Base-by-base conservation (phyloP, 2,888 invertebrate genomes). In the Litoditis marina region DNA sequence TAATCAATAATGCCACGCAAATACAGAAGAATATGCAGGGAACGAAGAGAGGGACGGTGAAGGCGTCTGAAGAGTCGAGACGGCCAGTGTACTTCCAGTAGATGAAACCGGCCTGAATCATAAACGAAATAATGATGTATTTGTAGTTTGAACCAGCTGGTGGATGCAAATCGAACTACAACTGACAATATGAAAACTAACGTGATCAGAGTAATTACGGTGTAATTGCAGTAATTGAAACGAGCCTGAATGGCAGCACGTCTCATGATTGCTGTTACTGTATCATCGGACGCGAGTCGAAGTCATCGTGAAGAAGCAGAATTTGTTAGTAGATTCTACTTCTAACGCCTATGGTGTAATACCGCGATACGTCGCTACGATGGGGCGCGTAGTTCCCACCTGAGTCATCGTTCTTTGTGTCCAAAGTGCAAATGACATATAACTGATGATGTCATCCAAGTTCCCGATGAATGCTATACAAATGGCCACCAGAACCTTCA, bases 361-460 rank as follows among this genome's bases (percentile, higher is more conserved):
- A n/a, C n/a, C n/a, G n/a, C n/a, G n/a, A n/a, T n/a, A n/a, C n/a
- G n/a, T n/a, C n/a, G n/a, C n/a, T n/a, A n/a, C n/a, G n/a, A n/a
- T n/a, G n/a, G n/a, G n/a, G n/a, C n/a, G n/a, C n/a, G n/a, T n/a
- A n/a, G n/a, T n/a, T n/a, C n/a, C n/a, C n/a, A 62, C 65, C 58
- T 62, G 65, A 2, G 73, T 73, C 51, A 68, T 66, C 6, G 70
- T 65, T 46, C 78, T 60, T 50, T 80, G 77, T 39, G 77, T 60
- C 73, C 76, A 75, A 11, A 78, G 56, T 0, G 79, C 76, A 51
- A 74, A 80, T 7, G 74, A 72, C 77, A 78, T 77, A 62, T 80
- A 80, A 31, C 69, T 71, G 58, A 80, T 78, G 25, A 80, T 68
- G 25, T 76, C 66, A 50, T 80, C 78, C 13, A 80, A 61, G 39